Conservation (phyloP, 2,797 vertebrate genomes). For the Urocyon cinereoargenteus region DNA sequence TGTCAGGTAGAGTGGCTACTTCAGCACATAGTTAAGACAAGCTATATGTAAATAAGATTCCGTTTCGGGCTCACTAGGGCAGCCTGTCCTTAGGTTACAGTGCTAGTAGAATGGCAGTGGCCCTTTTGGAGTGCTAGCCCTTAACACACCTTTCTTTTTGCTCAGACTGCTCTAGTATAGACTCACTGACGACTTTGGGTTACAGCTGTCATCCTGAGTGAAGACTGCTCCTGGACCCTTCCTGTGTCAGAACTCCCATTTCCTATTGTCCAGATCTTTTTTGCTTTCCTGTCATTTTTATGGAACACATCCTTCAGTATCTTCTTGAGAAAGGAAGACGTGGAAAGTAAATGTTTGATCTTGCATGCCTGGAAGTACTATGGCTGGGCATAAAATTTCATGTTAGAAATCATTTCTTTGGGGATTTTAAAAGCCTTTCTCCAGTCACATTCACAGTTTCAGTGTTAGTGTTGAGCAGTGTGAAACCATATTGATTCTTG, state of each 20-base stretch:
- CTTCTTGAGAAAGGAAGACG: neutral
- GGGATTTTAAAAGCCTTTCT: conserved; percentile 4
- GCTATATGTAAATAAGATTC: neutral
- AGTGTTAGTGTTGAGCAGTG: neutral
- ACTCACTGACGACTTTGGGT: neutral
- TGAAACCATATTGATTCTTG: neutral
- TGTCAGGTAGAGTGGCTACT: neutral
- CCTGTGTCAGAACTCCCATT: neutral
- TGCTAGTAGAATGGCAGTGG: neutral
- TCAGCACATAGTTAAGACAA: neutral
- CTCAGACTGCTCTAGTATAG: neutral
- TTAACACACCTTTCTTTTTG: neutral
- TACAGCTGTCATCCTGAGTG: neutral
- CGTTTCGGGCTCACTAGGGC: neutral
- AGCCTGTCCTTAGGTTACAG: too few species aligned
- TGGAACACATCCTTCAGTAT: neutral
- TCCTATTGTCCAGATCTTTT: neutral
- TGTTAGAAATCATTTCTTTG: neutral
- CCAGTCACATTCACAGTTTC: neutral
- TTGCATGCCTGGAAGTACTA: neutral
- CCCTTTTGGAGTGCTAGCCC: neutral
- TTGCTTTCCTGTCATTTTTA: neutral
- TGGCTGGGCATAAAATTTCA: neutral
- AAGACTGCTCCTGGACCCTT: neutral
- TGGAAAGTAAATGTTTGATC: neutral